Base-by-base conservation (phyloP, 2,797 vertebrate genomes). In the Numenius phaeopus region DNA sequence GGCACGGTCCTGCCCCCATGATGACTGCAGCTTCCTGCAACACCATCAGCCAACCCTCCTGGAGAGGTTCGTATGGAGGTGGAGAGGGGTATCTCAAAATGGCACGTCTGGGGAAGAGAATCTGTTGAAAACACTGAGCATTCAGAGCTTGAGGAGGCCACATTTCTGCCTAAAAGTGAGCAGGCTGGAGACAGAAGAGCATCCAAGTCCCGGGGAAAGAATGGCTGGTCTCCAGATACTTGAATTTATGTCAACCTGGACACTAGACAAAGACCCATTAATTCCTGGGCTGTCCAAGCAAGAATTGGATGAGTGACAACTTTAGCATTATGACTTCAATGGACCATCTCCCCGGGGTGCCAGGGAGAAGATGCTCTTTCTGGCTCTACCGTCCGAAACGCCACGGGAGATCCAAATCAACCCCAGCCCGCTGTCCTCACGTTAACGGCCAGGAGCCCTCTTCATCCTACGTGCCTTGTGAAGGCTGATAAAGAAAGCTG, bases 191-290 rank as follows among this genome's bases (percentile, higher is more conserved):
- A 61, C 39, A 75, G 69, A 65, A 62, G 29, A 92, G 71, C 54
- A 72, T 80, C 84, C 78, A 46, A 34, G 32, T 27, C 73, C 62
- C 46, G 30, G 72, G 71, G 67, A 93, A 78, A 77, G 89, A 30
- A 91, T 14, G 79, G 82, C 40, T 7, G 0, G 17, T 4, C 64
- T 94, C 89, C 82, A 94, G 69, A 55, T 29, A 59, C 64, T 61
- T 46, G 78, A 90, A 95, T 94, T 95, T 86, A 91, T 90, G 91
- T 95, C 87, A 89, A 10, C 79, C 87, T 91, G 93, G 76, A 90
- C 79, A 70, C 64, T 5, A 40, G 79, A 90, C 83, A 88, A 86
- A 92, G 76, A 78, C 11, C 79, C 87, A 78, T 93, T 54, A 95
- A 93, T 93, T 81, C 90, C 72, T 61, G 79, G 49, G 85, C 93